Base-by-base conservation (phyloP, 2,113 vertebrate genomes). In the Mellivora capensis region DNA sequence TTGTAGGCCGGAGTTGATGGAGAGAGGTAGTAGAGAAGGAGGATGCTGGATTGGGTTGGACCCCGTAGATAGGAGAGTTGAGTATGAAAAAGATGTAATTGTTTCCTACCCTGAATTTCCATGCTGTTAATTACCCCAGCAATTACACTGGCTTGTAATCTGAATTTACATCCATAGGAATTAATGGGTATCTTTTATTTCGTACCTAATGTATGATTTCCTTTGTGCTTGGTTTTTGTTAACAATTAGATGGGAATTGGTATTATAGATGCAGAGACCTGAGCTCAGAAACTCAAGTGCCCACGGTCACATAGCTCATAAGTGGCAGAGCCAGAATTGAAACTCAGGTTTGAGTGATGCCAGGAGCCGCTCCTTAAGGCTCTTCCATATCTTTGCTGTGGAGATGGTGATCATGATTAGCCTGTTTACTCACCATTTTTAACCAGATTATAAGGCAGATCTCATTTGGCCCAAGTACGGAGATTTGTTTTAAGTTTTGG, bases 121-220 rank as follows among this genome's bases (percentile, higher is more conserved):
- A 12, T 95, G 47, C 44, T 91, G 0, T 64, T 94, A 29, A 29
- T 74, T 76, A 61, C 37, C 39, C 57, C 92, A 42, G 21, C 11
- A 49, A 52, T 94, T 39, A 87, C 27, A 34, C 6, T 85, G 52
- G 25, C 88, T 81, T 95, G 3, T 44, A 21, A 76, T 93, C 89
- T 72, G 72, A 42, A 79, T 88, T 85, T 77, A 57, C 59, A 31
- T 62, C 72, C 31, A 2, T 21, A 86, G 34, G 81, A 90, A 39
- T 87, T 87, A 86, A 71, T 76, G 90, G 69, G 3, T 94, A 7
- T 17, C n/a, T 97, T 87, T 87, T 87, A 21, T 71, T 90, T 79
- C 54, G 61, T 93, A 29, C 54, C 4, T 90, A 21, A 42, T 54
- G 15, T 67, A 25, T 84, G 23, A 29, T 86, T 95, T 94, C 23